Conservation (phyloP, 2,888 invertebrate genomes). For the Lochmaea capreae region DNA sequence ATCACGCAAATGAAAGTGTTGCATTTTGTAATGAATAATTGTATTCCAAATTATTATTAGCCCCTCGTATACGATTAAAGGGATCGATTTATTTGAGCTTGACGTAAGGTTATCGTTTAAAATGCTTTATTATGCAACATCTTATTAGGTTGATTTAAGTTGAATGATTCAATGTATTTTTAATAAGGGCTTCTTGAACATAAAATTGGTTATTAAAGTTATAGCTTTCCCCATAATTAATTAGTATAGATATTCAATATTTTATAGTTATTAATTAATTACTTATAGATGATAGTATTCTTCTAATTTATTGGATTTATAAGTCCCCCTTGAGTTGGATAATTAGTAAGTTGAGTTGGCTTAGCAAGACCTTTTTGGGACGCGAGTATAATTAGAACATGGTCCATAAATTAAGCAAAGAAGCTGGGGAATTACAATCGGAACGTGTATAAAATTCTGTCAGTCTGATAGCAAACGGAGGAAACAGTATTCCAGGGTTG, state of each 20-base stretch:
- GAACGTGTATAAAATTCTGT: conserved; percentile 58
- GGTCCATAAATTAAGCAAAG: conserved; percentile 60
- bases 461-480: conserved; percentile 47
- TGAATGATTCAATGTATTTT: not conserved
- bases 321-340: conserved; percentile 53
- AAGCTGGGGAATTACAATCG: conserved; percentile 57
- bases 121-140: not conserved
- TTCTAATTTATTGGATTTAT: conserved; percentile 47
- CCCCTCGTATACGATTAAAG: not conserved
- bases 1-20: too few relatives aligned
- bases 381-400: conserved; percentile 59
- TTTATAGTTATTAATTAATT: too few relatives aligned
- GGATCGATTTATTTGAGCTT: not conserved
- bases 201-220: not conserved
- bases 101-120: not conserved
- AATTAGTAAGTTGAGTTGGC: conserved; percentile 59
- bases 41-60: not conserved
- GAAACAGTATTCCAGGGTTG: conserved; percentile 28
- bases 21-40: too few relatives aligned
- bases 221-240: not conserved
- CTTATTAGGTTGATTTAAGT: not conserved
- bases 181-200: not conserved
- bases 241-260: not conserved
- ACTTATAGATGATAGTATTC: not conserved
- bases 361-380: conserved; percentile 54